Percentiles rank a stretch among this genome's conserved stretches.
Evolutionary conservation across 92 coral and sea anemone genomes (phyloP).

Genomic region (Desmophyllum pertusum): DNA sequence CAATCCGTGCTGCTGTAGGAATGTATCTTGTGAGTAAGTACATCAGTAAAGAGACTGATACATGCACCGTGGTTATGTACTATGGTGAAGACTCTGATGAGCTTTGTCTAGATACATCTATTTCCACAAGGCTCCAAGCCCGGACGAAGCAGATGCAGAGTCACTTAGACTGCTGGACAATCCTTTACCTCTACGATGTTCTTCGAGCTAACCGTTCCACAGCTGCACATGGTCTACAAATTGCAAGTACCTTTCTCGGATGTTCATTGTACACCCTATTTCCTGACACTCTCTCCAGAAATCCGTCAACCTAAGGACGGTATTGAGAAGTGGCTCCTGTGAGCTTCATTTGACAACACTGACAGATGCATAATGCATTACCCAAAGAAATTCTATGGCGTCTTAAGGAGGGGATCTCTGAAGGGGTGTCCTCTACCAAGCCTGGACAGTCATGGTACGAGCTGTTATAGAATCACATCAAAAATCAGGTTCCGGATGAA

Average conservation of each 20-base stretch:
- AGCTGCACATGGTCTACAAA: slow-evolving; percentile 92
- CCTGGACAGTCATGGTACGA: slow-evolving; percentile 98
- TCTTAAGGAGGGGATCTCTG: slow-evolving; percentile 95
- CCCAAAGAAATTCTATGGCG: slow-evolving; percentile 97
- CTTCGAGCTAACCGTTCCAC: slow-evolving; percentile 96
- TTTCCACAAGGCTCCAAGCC: slow-evolving; percentile 97
- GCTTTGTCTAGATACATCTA: slow-evolving; percentile 94
- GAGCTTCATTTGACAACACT: slow-evolving; percentile 84
- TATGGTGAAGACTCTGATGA: slow-evolving; percentile 98
- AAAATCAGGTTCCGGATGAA: slow-evolving; percentile 79
- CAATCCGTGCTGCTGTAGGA: slow-evolving; percentile 93
- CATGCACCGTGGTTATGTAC: slow-evolving; percentile 95
- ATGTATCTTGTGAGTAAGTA: slow-evolving; percentile 91
- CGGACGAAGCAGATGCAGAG: slow-evolving; percentile 87
- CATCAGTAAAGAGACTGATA: slow-evolving; percentile 90
- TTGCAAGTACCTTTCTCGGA: slow-evolving; percentile 96
- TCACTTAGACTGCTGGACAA: slow-evolving; percentile 89
- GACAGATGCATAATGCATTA: too few relatives aligned
- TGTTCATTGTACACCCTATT: slow-evolving; percentile 90
- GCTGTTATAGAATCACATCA: slow-evolving; percentile 80
- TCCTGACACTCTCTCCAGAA: slow-evolving; percentile 87
- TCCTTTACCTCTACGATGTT: slow-evolving; percentile 85
- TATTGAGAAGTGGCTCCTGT: slow-evolving; percentile 89
- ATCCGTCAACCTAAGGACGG: slow-evolving; percentile 89
- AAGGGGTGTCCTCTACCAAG: slow-evolving; percentile 87